phyloP scores from a whole-genome alignment of 1,140 invertebrate genomes.

The Zaprionus vittiger region DNA sequence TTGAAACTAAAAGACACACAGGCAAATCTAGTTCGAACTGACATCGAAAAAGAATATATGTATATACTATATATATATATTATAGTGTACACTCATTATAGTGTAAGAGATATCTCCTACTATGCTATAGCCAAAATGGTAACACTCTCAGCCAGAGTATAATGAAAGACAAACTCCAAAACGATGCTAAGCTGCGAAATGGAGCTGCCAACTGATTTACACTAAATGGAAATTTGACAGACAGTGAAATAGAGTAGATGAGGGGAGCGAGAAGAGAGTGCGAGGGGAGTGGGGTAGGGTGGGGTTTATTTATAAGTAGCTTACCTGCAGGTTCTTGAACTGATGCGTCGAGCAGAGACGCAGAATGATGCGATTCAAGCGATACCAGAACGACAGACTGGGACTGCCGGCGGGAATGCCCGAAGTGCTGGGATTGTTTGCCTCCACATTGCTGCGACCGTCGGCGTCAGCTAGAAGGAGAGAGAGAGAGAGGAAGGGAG shows the following conservation, averaged over 20 bases:
- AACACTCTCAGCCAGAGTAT: not conserved
- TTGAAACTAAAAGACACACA: no score
- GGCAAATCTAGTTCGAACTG: no score
- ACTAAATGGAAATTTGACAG: not conserved
- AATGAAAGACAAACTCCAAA: slow-evolving; percentile 2
- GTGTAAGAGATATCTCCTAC: not conserved
- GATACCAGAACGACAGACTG: slow-evolving; percentile 83
- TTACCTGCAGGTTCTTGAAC: slow-evolving; percentile 89
- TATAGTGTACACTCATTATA: not conserved
- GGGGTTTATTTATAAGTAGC: slow-evolving; percentile 53
- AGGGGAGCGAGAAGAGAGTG: not conserved
- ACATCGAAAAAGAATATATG: no score
- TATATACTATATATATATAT: no score
- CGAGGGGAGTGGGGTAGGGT: not conserved
- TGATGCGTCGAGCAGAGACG: slow-evolving; percentile 87
- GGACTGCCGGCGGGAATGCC: slow-evolving; percentile 68
- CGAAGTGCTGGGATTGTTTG: slow-evolving; percentile 62
- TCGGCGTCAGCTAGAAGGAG: slow-evolving; percentile 38
- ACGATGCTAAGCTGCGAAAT: slow-evolving; percentile 42
- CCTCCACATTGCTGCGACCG: slow-evolving; percentile 58
- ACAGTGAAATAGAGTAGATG: not conserved
- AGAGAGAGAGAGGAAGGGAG: not conserved
- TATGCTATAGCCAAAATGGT: not conserved
- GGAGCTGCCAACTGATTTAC: not conserved
- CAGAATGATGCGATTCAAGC: slow-evolving; percentile 80